Conservation (phyloP, 2,888 invertebrate genomes). For the Metopia argyrocephala region DNA sequence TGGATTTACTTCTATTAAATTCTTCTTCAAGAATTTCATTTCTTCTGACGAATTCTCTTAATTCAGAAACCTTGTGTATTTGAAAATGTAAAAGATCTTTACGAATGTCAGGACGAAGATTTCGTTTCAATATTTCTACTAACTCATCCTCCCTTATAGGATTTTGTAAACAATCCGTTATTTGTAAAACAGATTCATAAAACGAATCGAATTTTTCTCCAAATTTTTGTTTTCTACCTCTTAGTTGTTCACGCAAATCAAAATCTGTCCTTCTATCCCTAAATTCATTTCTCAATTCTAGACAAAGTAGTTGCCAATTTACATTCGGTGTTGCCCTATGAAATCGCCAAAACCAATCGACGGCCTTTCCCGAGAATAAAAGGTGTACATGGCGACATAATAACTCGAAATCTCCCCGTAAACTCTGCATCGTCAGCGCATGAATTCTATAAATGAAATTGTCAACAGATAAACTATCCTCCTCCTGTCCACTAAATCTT, state of each 20-base stretch:
- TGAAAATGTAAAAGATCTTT: constrained; percentile 25
- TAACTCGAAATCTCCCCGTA: constrained; percentile 22
- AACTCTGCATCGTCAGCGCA: constrained; percentile 26
- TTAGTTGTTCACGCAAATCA: constrained; percentile 26
- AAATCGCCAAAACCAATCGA: constrained; percentile 17
- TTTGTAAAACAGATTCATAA: constrained; percentile 32
- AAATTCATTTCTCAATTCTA: constrained; percentile 29
- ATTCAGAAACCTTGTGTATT: neutral
- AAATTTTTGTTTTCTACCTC: constrained; percentile 3
- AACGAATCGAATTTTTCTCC: constrained; percentile 5
- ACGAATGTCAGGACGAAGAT: constrained; percentile 15
- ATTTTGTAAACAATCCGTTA: constrained; percentile 2
- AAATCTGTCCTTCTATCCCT: constrained; percentile 41
- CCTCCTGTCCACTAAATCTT: constrained; percentile 26
- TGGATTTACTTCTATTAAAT: neutral
- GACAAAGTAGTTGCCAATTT: constrained; percentile 21
- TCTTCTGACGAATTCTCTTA: neutral
- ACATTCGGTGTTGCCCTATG: neutral
- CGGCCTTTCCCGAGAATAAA: constrained; percentile 5
- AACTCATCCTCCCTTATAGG: constrained; percentile 1
- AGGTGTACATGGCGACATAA: constrained; percentile 28
- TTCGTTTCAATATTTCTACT: constrained; percentile 18
- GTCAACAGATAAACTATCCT: constrained; percentile 22
- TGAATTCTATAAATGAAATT: constrained; percentile 35
- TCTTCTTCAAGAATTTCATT: neutral